Conservation (phyloP, 2,797 vertebrate genomes). For the Sebastes iracundus region DNA sequence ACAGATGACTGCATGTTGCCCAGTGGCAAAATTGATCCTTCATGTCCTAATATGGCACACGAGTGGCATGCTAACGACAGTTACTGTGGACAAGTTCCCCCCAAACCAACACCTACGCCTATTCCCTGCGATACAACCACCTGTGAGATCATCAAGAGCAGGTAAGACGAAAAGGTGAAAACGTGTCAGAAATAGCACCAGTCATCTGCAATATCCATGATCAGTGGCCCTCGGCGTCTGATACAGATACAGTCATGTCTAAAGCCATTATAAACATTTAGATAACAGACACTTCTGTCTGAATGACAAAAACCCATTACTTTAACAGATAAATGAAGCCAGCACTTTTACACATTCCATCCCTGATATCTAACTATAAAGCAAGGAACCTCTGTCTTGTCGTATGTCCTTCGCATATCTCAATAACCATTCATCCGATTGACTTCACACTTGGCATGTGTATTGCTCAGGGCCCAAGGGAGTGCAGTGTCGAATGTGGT, state of each 20-base stretch:
- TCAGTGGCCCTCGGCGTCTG: too few species aligned
- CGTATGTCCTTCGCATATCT: too few species aligned
- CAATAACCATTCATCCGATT: too few species aligned
- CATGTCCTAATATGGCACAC: constrained; percentile 85
- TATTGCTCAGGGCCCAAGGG: too few species aligned
- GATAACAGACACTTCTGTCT: not conserved
- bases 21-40: constrained; percentile 67
- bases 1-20: constrained; percentile 88
- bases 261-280: not conserved
- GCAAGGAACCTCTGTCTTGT: too few species aligned
- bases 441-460: too few species aligned
- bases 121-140: constrained; percentile 21
- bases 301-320: not conserved
- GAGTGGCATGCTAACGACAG: constrained; percentile 82
- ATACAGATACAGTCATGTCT: not conserved
- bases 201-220: not conserved
- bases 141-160: constrained; percentile 70
- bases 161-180: constrained; percentile 42
- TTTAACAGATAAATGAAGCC: not conserved
- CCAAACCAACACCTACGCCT: not conserved
- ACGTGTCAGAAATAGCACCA: not conserved
- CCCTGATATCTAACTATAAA: too few species aligned
- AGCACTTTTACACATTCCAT: not conserved
- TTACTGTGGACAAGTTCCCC: constrained; percentile 2
- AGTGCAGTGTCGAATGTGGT: too few species aligned